Base-by-base conservation (phyloP, 2,113 vertebrate species). In the Plecturocebus donacophilus region DNA sequence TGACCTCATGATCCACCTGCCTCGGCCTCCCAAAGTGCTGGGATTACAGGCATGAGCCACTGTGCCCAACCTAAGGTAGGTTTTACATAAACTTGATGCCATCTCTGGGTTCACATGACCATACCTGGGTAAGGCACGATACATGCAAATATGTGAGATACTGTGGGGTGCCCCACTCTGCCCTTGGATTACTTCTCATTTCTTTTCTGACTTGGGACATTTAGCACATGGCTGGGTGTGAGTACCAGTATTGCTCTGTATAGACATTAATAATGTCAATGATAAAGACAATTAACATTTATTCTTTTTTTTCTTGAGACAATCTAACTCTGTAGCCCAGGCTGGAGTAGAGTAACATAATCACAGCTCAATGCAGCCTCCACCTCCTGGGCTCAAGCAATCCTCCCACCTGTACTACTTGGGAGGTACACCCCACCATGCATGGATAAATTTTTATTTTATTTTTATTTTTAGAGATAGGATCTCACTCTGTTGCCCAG, bases 91-190 rank as follows among this genome's bases (percentile, higher is more conserved):
- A 61, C 32, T 70, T 6, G 1, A 38, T 2, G 23, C 30, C 6
- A 17, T 66, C 17, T 79, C 94, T 19, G 32, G 23, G 47, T 38
- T 38, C 38, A 13, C 80, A 66, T 6, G n/a, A 20, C 25, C 52
- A 6, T 19, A 4, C 6, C 0, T 5, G 9, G 25, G 52, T 32
- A 19, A 38, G 23, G 40, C 9, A 8, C 4, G 7, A 23, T 1
- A 8, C 6, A 1, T 4, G 21, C 54, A 45, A 0, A 9, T 8
- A 11, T 9, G 40, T 1, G 42, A n/a, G 45, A 3, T 14, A 30
- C 12, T 35, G 25, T 14, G 68, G 47, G 61, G 25, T 40, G 16
- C n/a, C n/a, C n/a, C n/a, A 27, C 25, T 23, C 16, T 38, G 14
- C 5, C 25, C 3, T 10, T 2, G 5, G n/a, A 30, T 42, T 40